Base-by-base conservation (phyloP, 2,888 invertebrate species). In the Willowsia nigromaculata region DNA sequence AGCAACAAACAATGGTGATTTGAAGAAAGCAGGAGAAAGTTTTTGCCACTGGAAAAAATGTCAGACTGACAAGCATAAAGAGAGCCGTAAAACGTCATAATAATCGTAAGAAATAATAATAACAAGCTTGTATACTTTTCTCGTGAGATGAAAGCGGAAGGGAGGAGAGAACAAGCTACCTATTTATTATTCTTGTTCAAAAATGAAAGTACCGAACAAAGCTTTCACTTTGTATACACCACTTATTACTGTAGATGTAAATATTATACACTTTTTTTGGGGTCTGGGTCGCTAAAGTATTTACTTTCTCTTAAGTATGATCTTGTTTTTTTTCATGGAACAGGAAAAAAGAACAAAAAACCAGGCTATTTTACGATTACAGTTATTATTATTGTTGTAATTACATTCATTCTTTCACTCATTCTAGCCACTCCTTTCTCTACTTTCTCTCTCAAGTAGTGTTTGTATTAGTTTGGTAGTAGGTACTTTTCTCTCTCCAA, bases 321-420 rank as follows among this genome's bases (percentile, higher is more conserved):
- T n/a, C n/a, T n/a, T n/a, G 3, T 1, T 18, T 53, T 5, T 53
- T 50, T 1, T 18, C 2, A 53, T 53, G 22, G 30, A 68, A 68
- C 43, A 40, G 82, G 13, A 53, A 59, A 56, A 30, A 43, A 3
- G 27, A 30, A 68, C 30, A 37, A 81, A 81, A 62, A 84, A 82
- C 50, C 84, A 65, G 65, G 71, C 65, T 53, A 65, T 53, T 84
- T 84, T 71, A 84, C 71, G 68, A 71, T 84, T 53, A 84, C 84
- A 84, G 84, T 84, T 84, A 84, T 84, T 59, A 84, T 84, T 84
- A 84, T 84, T 30, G 62, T 84, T 84, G 84, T 84, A 84, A 84
- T 84, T 71, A 84, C 84, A 84, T 71, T 84, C 84, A 84, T 68
- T 83, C 59, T 30, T 78, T 53, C 18, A 65, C 74, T 74, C 74